phyloP scores from a whole-genome alignment of 1,140 invertebrate genomes.

The Acyrthosiphon pisum region DNA sequence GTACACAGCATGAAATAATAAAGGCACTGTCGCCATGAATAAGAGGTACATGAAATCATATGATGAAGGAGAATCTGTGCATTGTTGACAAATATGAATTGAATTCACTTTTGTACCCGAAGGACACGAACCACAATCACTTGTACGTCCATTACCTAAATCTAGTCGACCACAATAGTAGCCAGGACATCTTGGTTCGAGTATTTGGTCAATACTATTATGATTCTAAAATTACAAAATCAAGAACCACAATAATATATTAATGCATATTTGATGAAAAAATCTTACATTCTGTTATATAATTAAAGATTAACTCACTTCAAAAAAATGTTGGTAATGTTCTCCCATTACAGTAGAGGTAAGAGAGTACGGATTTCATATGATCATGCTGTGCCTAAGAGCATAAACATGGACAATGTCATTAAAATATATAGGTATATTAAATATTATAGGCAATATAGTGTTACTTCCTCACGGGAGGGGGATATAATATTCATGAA shows the following conservation, averaged over 20 bases:
- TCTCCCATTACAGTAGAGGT: not conserved
- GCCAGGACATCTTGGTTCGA: conserved; percentile 73
- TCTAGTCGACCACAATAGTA: conserved; percentile 82
- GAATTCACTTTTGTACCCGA: conserved; percentile 75
- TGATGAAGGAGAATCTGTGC: conserved; percentile 77
- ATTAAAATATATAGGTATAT: not conserved
- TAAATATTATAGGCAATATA: not conserved
- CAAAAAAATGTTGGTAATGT: not conserved
- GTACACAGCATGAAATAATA: conserved; percentile 89
- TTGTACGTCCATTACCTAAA: conserved; percentile 73
- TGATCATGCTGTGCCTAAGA: not conserved
- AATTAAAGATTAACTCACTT: not conserved
- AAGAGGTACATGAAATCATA: conserved; percentile 95
- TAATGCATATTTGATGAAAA: not conserved
- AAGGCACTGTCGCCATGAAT: conserved; percentile 86
- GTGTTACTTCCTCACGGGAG: not conserved
- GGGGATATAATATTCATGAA: too few species aligned
- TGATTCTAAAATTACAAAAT: conserved; percentile 12
- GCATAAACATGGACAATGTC: not conserved
- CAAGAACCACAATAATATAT: not conserved
- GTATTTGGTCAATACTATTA: conserved; percentile 45
- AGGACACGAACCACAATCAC: conserved; percentile 85
- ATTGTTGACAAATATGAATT: conserved; percentile 76
- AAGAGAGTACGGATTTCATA: not conserved
- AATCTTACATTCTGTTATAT: not conserved